Conservation (phyloP, 2,113 vertebrate species). For the Cavia porcellus region DNA sequence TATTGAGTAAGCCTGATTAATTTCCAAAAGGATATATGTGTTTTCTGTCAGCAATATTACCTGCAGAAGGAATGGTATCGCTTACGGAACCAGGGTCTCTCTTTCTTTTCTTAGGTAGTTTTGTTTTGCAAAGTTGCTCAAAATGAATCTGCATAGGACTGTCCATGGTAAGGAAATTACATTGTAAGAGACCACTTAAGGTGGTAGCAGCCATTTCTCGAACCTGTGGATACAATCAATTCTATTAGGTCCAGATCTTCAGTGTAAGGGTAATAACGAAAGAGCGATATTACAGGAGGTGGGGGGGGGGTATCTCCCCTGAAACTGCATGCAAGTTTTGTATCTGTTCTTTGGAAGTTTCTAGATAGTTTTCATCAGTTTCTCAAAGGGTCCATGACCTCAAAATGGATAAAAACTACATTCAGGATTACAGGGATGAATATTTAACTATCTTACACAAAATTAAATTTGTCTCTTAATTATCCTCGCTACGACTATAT, state of each 20-base stretch:
- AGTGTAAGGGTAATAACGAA: background rate
- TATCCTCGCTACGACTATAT: background rate
- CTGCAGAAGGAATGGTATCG: constrained; percentile 95
- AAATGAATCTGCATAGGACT: constrained; percentile 95
- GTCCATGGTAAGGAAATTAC: constrained; percentile 96
- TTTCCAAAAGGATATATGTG: background rate
- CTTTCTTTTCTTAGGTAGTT: constrained; percentile 95
- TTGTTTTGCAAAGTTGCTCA: constrained; percentile 96
- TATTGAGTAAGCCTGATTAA: background rate
- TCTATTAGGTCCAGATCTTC: constrained; percentile 30
- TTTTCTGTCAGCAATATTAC: constrained; percentile 85
- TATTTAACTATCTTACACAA: background rate
- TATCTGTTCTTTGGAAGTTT: background rate
- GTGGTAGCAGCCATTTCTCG: constrained; percentile 99
- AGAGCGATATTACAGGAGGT: background rate
- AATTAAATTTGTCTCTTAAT: background rate
- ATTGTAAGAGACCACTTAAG: constrained; percentile 96
- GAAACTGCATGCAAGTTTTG: background rate
- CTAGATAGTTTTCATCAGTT: background rate
- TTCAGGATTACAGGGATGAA: background rate
- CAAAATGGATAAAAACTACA: background rate
- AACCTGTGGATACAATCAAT: constrained; percentile 87
- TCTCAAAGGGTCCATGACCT: background rate
- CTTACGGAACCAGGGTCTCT: constrained; percentile 90
- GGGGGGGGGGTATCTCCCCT: background rate